Evolutionary conservation across 2,113 vertebrate genomes (phyloP).

Genomic region (Hymenochirus boettgeri): DNA sequence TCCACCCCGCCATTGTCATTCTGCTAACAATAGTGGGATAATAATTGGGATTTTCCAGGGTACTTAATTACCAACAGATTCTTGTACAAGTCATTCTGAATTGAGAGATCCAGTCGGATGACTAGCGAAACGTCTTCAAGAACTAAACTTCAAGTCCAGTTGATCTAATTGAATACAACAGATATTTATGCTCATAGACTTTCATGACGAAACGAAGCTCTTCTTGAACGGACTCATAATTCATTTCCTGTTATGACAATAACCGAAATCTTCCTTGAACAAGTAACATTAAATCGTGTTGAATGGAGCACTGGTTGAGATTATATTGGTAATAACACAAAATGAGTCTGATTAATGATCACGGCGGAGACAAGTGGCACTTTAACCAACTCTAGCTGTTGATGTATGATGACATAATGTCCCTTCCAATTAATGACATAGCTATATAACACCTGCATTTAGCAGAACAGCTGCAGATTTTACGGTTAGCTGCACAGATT

Average conservation of each 20-base stretch:
- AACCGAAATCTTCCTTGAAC: slow-evolving; percentile 17
- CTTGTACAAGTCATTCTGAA: too few species aligned
- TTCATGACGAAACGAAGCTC: background rate
- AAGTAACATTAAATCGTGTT: slow-evolving; percentile 30
- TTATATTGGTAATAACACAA: slow-evolving; percentile 48
- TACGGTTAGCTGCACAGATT: slow-evolving; percentile 57
- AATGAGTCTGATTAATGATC: slow-evolving; percentile 63
- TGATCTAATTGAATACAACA: too few species aligned
- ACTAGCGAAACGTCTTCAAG: too few species aligned
- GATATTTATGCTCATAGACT: too few species aligned
- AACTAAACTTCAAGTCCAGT: too few species aligned
- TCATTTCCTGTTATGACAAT: slow-evolving; percentile 22
- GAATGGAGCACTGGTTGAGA: slow-evolving; percentile 17
- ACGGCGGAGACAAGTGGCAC: slow-evolving; percentile 64
- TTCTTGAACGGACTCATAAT: background rate
- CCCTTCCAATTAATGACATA: slow-evolving; percentile 74
- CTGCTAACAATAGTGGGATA: too few species aligned
- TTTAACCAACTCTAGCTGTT: slow-evolving; percentile 62
- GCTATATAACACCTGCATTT: slow-evolving; percentile 70
- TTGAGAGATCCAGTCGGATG: too few species aligned
- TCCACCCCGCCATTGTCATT: too few species aligned
- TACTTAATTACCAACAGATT: too few species aligned
- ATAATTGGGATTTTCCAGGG: too few species aligned
- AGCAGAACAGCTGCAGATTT: slow-evolving; percentile 64
- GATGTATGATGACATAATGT: slow-evolving; percentile 70